Conservation (phyloP, 23 tunicate genomes). For the Oikopleura albicans region DNA sequence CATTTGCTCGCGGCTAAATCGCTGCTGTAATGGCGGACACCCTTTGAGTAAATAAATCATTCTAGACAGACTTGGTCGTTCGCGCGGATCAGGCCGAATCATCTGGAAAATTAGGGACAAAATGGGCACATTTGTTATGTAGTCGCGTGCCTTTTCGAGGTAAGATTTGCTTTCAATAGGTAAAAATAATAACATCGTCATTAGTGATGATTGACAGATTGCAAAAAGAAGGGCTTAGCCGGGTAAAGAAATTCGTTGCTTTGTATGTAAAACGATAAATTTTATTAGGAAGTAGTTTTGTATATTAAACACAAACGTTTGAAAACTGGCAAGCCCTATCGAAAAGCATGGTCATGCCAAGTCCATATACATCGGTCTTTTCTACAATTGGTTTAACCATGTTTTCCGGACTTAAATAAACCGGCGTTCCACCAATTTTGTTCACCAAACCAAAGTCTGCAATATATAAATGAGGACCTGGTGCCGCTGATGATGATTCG, state of each 20-base stretch:
- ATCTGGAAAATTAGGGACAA: not conserved
- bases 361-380: not conserved
- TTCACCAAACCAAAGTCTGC: slow-evolving; percentile 11
- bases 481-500: too few species aligned
- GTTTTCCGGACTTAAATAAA: not conserved
- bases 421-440: slow-evolving; percentile 7
- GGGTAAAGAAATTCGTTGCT: not conserved
- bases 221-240: not conserved
- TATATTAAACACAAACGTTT: too few species aligned
- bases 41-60: not conserved
- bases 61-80: not conserved
- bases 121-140: too few species aligned
- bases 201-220: not conserved
- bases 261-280: not conserved
- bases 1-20: not conserved
- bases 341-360: not conserved
- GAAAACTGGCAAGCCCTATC: too few species aligned
- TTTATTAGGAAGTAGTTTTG: too few species aligned
- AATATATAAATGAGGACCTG: slow-evolving; percentile 3
- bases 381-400: not conserved
- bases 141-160: not conserved
- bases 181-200: not conserved
- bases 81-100: not conserved
- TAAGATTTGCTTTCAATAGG: not conserved
- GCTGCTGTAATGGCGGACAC: not conserved